Percentiles rank a stretch among this genome's conserved stretches.
Evolutionary conservation across 2,113 vertebrate species (phyloP).

Genomic region (Chaetorhynchus papuensis): DNA sequence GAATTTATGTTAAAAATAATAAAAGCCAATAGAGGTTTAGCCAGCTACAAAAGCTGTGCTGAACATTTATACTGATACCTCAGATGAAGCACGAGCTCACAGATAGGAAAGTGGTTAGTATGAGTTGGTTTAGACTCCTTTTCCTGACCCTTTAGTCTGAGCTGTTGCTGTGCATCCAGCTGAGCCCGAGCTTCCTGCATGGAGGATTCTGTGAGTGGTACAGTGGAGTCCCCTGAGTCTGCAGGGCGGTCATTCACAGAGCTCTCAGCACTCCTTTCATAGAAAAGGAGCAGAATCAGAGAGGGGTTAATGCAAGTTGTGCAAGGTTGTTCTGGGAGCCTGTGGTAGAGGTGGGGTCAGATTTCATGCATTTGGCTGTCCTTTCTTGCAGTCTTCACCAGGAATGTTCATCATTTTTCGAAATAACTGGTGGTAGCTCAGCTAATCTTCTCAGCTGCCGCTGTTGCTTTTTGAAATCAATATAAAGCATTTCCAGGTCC

Average conservation of each 20-base stretch:
- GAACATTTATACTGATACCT: not conserved
- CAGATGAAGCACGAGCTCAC: not conserved
- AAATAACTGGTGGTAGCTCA: not conserved
- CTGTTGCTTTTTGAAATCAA: not conserved
- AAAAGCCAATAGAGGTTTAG: not conserved
- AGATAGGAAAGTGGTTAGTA: not conserved
- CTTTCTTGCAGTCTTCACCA: not conserved
- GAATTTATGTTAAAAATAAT: not conserved
- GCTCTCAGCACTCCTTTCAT: not conserved
- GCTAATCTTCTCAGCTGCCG: not conserved
- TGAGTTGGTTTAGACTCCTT: not conserved
- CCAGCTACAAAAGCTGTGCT: not conserved
- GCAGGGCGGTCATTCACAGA: rapidly evolving
- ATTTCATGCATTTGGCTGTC: not conserved
- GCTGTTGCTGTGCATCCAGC: not conserved
- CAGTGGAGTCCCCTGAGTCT: rapidly evolving
- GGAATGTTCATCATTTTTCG: not conserved
- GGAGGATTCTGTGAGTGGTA: not conserved
- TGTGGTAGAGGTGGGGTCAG: not conserved
- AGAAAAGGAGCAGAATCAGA: not conserved
- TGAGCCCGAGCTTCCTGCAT: not conserved
- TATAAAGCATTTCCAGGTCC: not conserved
- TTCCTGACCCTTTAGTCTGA: not conserved
- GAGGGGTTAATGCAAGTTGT: not conserved
- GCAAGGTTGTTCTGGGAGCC: not conserved